A percentile compares a stretch with the other conserved stretches of the same genome.
Conservation (phyloP, 1,140 invertebrate genomes). For the Hypsibius dujardini region DNA sequence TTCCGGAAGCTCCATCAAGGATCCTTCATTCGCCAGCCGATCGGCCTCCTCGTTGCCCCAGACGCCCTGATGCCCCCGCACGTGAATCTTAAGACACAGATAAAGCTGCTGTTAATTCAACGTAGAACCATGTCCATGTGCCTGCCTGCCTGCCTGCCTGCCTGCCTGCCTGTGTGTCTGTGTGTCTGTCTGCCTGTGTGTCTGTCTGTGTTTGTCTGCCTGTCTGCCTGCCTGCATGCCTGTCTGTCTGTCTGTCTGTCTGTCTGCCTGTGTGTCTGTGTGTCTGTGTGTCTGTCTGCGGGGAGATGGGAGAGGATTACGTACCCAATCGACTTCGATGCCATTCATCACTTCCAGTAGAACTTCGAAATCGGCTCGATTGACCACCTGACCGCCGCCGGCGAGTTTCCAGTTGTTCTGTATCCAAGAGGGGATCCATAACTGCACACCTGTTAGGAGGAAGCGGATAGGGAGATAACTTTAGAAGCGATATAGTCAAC, state of each 20-base stretch:
- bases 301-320: constrained; percentile 20
- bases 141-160: too few relatives aligned
- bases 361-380: constrained; percentile 58
- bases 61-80: constrained; percentile 56
- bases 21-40: constrained; percentile 51
- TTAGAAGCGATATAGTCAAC: too few relatives aligned
- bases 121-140: too few relatives aligned
- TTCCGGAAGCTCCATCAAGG: too few relatives aligned
- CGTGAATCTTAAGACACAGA: constrained; percentile 39
- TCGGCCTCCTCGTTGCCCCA: constrained; percentile 79
- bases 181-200: too few relatives aligned
- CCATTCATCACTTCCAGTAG: constrained; percentile 46
- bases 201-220: too few relatives aligned
- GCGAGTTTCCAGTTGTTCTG: constrained; percentile 56
- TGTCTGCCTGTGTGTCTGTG: too few relatives aligned
- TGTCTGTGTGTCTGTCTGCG: too few relatives aligned
- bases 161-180: too few relatives aligned
- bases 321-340: constrained; percentile 49
- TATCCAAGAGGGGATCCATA: constrained; percentile 76
- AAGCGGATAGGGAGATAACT: constrained; percentile 19
- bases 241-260: too few relatives aligned
- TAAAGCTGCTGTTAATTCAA: too few relatives aligned
- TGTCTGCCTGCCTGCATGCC: too few relatives aligned
- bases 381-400: constrained; percentile 56
- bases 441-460: constrained; percentile 44